Evolutionary conservation across 2,113 vertebrate species (phyloP), one percentile per base, ranked within the genome.

Genomic region (Oreochromis tanganicae): DNA sequence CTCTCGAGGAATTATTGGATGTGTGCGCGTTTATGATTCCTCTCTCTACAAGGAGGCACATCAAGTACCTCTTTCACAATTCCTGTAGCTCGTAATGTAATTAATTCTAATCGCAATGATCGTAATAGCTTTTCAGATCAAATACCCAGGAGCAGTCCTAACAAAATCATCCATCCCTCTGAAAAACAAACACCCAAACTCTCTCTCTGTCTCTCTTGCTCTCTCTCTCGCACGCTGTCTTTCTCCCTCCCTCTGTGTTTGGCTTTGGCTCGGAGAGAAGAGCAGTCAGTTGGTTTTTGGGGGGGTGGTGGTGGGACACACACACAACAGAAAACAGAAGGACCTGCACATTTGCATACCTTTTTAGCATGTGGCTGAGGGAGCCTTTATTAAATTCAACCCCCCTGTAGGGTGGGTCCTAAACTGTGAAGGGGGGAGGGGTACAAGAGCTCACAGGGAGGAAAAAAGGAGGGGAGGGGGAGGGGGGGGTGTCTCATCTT

Each of bases 21-120:
- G 79, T 85, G 56, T 87, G 88, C 13, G 38, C 11, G 9, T 84
- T 86, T 88, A 46, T 82, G 86, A 90, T 92, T 92, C 48, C 75
- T 84, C 79, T 88, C 63, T 82, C 82, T 56, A 79, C 81, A 71
- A 93, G 71, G 89, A 94, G 84, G 46, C 81, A 43, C 84, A 73
- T 93, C 78, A 66, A 94, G 92, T 87, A 83, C 80, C 59, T 91
- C 81, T 89, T 90, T 92, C 88, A 89, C 90, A 66, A 85, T 86
- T 94, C 89, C 91, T 92, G 90, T 92, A 88, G 89, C 90, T 92
- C 85, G 38, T 92, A 94, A 91, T 92, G 92, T 95, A 93, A 96
- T 95, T 94, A 94, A 96, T 95, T 93, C 89, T 91, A 94, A 96
- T 95, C 92, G 82, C 92, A 95, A 94, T 95, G 93, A 95, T 94